Evolutionary conservation across 2,797 vertebrate genomes (phyloP).

Genomic region (Huso huso): DNA sequence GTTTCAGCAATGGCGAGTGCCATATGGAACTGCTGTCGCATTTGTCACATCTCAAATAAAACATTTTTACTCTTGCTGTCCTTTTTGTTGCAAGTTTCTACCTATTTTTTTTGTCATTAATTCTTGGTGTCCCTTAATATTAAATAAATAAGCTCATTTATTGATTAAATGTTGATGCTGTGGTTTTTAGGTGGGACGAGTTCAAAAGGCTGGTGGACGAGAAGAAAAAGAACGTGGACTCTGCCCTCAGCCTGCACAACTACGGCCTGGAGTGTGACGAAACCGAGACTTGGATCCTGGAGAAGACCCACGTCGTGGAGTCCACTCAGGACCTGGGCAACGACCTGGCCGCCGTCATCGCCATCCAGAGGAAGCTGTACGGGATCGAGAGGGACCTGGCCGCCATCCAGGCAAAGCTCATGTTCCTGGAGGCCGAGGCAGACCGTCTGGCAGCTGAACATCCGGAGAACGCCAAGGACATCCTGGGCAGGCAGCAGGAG

Average conservation of each 20-base stretch:
- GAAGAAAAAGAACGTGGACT: constrained; percentile 70
- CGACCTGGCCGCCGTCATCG: constrained; percentile 80
- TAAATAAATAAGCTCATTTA: no score
- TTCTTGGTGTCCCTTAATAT: no score
- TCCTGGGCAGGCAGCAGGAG: constrained; percentile 48
- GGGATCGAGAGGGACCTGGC: constrained; percentile 85
- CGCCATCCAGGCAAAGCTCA: constrained; percentile 71
- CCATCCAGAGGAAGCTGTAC: constrained; percentile 87
- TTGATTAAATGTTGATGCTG: no score
- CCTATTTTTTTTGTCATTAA: no score
- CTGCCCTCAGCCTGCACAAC: constrained; percentile 78
- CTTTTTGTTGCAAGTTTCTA: no score
- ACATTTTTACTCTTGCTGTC: no score
- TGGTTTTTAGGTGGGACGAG: constrained; percentile 69
- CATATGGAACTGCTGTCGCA: no score
- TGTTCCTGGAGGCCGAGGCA: constrained; percentile 65
- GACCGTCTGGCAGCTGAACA: constrained; percentile 64
- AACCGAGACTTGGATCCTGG: constrained; percentile 78
- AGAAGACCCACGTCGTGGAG: constrained; percentile 80
- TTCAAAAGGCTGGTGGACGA: constrained; percentile 77
- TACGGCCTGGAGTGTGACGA: constrained; percentile 87
- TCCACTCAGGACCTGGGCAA: constrained; percentile 83
- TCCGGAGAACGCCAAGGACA: constrained; percentile 66
- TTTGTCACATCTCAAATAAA: no score
- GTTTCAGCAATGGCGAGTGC: no score